Percentiles rank a stretch among this genome's conserved stretches.
Evolutionary conservation across 2,797 vertebrate genomes (phyloP).

Genomic region (Cacajao melanocephalus): DNA sequence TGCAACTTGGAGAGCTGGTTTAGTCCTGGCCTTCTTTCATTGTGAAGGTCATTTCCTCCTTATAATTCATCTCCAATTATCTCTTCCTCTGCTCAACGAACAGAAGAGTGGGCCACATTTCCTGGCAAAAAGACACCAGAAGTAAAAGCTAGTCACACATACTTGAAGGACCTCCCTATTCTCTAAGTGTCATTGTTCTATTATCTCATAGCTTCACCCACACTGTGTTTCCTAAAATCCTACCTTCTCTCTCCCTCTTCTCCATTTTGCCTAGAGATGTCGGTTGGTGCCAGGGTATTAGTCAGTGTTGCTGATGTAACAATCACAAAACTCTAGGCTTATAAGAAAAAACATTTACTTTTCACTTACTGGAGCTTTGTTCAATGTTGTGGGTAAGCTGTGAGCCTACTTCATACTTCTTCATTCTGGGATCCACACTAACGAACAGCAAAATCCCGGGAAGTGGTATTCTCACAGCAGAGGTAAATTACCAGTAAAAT

Average conservation of each 20-base stretch:
- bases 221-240: not conserved
- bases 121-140: not conserved
- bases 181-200: not conserved
- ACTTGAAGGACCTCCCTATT: not conserved
- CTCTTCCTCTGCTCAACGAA: not conserved
- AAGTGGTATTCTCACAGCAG: not conserved
- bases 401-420: not conserved
- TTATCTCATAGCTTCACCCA: not conserved
- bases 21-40: not conserved
- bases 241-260: not conserved
- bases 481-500: not conserved
- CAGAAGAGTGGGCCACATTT: not conserved
- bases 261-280: not conserved
- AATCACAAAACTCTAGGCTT: not conserved
- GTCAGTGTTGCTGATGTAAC: not conserved
- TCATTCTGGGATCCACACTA: not conserved
- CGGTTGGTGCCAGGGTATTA: not conserved
- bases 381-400: not conserved
- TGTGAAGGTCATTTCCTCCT: not conserved
- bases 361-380: not conserved
- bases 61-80: not conserved
- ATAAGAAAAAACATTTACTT: not conserved
- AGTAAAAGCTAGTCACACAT: not conserved
- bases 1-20: not conserved
- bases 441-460: not conserved